Evolutionary conservation across 2,113 vertebrate genomes (phyloP).

Genomic region (Gymnogyps californianus): DNA sequence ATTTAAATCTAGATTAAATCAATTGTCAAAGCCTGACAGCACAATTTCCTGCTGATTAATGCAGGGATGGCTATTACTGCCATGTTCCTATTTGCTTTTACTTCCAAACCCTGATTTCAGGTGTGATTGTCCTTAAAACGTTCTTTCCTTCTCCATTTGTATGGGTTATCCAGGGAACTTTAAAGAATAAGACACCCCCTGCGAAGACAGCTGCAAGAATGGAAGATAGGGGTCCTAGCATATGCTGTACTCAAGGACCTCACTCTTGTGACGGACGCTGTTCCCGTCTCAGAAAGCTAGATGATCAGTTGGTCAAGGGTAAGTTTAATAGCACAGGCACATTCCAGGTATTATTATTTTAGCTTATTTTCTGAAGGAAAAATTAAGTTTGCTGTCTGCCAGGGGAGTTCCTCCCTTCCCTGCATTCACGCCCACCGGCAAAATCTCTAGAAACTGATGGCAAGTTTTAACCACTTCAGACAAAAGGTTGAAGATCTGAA

Average conservation of each 20-base stretch:
- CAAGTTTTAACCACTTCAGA: neutral
- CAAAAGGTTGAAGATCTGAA: neutral
- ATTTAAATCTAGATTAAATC: neutral
- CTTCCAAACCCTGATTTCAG: neutral
- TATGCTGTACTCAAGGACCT: neutral
- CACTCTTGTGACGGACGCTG: neutral
- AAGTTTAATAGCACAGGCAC: neutral
- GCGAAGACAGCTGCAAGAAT: neutral
- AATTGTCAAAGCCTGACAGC: neutral
- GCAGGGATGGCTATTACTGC: neutral
- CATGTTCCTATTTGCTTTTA: neutral
- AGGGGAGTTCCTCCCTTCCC: neutral
- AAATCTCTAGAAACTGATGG: neutral
- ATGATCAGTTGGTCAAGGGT: neutral
- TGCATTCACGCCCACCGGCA: neutral
- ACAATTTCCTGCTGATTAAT: neutral
- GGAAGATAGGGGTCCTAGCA: neutral
- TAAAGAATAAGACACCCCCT: neutral
- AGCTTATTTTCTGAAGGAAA: neutral
- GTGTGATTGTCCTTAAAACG: neutral
- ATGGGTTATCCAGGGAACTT: neutral
- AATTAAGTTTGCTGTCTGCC: neutral
- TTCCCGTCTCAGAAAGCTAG: neutral
- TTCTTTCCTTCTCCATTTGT: neutral
- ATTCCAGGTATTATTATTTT: neutral